These are phyloP conservation scores for Tetheella fluctuosa DNA, from an alignment of 2,888 invertebrate species.

Conservation along the genomic window DNA sequence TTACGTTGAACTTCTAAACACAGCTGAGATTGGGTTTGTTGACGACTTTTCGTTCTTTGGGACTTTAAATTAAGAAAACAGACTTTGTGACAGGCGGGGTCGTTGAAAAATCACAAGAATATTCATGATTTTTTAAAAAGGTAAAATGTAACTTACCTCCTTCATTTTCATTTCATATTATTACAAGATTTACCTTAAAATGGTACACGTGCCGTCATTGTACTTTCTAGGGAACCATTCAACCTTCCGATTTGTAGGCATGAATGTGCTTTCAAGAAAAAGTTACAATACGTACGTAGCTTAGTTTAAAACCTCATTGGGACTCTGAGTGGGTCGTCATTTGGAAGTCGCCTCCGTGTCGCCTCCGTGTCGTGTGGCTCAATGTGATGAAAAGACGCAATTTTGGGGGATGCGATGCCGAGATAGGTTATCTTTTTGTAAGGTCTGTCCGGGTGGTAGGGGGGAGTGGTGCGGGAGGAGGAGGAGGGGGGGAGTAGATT, in stretches of 20 bases:
- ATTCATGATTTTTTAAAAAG: no score
- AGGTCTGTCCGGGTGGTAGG: conserved; percentile 4
- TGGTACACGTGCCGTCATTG: background rate
- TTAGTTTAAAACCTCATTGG: conserved; percentile 9
- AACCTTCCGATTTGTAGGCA: background rate
- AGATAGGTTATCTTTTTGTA: conserved; percentile 41
- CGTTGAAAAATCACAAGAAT: no score
- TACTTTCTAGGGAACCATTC: conserved; percentile 1
- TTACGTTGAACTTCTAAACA: conserved; percentile 10
- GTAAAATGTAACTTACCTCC: no score
- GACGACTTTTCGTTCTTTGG: background rate
- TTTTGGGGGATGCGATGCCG: conserved; percentile 29
- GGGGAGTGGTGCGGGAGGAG: background rate
- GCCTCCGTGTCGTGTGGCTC: conserved; percentile 4
- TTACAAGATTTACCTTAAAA: background rate
- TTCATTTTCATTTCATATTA: background rate
- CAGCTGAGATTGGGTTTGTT: conserved; percentile 9
- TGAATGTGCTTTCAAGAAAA: background rate
- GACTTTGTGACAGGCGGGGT: background rate
- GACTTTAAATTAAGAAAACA: background rate
- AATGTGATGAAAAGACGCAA: conserved; percentile 41
- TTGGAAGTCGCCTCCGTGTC: background rate
- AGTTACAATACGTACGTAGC: background rate
- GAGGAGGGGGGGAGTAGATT: conserved; percentile 16
- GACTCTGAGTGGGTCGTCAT: conserved; percentile 5